Percentiles rank a stretch among this genome's conserved stretches.
phyloP scores from a whole-genome alignment of 2,888 invertebrate genomes.

The Coenonympha arcania region DNA sequence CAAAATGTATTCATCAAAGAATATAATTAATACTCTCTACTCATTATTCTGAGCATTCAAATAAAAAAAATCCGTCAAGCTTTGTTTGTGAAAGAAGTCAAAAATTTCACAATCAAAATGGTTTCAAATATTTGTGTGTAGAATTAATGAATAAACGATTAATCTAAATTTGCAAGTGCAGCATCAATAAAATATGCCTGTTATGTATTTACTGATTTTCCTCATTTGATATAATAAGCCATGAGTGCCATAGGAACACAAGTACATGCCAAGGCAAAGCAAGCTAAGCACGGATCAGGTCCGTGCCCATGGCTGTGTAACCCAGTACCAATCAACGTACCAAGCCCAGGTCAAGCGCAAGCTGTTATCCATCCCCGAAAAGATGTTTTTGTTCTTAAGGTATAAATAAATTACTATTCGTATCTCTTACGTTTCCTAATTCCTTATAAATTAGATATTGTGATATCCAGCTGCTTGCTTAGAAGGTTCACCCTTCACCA shows the following conservation, averaged over 20 bases:
- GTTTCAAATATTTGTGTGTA: background rate
- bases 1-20: too few species aligned
- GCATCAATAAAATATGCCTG: background rate
- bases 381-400: constrained; percentile 77
- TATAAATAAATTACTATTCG: too few species aligned
- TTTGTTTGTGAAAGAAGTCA: background rate
- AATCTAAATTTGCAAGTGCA: constrained; percentile 3
- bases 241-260: constrained; percentile 37
- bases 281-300: constrained; percentile 11
- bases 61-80: too few species aligned
- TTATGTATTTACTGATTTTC: background rate
- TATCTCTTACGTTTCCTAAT: too few species aligned
- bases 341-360: constrained; percentile 47
- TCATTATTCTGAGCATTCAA: too few species aligned
- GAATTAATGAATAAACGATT: background rate
- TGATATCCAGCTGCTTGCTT: too few species aligned
- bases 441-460: too few species aligned
- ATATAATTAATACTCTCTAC: too few species aligned
- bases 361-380: constrained; percentile 72
- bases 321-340: constrained; percentile 51
- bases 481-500: too few species aligned
- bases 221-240: background rate
- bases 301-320: constrained; percentile 51
- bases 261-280: constrained; percentile 32
- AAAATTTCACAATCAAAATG: too few species aligned